Conservation (phyloP, 2,888 invertebrate species). For the Spicauda simplicius region DNA sequence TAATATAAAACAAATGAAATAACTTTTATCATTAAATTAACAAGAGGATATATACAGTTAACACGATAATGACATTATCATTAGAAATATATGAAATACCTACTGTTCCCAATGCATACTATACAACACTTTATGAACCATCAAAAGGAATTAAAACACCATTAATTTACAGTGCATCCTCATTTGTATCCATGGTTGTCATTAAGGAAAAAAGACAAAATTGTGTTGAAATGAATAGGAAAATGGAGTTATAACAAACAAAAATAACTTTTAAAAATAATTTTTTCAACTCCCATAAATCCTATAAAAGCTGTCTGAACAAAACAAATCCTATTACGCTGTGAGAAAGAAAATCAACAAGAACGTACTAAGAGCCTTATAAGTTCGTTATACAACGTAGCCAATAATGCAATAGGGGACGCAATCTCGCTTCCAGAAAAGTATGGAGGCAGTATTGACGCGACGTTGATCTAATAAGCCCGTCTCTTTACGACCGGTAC, state of each 20-base stretch:
- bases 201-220: background rate
- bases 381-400: conserved; percentile 8
- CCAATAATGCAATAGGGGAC: conserved; percentile 7
- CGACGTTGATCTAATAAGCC: conserved; percentile 30
- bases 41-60: background rate
- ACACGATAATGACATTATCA: background rate
- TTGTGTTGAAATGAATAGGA: background rate
- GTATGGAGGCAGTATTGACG: conserved; percentile 13
- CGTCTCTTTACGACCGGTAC: conserved; percentile 8
- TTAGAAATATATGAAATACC: background rate
- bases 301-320: conserved; percentile 1
- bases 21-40: background rate
- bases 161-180: background rate
- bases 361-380: background rate
- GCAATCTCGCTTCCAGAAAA: conserved; percentile 9
- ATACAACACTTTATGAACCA: background rate
- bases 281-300: conserved; percentile 7
- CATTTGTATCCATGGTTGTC: background rate
- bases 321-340: background rate
- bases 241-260: no score
- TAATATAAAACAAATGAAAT: background rate
- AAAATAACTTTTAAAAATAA: background rate
- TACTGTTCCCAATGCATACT: no score
- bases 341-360: background rate
- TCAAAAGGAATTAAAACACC: background rate